Evolutionary conservation across 2,113 vertebrate genomes (phyloP), one percentile per base, ranked within the genome.

Genomic region (Formicarius rufipectus): DNA sequence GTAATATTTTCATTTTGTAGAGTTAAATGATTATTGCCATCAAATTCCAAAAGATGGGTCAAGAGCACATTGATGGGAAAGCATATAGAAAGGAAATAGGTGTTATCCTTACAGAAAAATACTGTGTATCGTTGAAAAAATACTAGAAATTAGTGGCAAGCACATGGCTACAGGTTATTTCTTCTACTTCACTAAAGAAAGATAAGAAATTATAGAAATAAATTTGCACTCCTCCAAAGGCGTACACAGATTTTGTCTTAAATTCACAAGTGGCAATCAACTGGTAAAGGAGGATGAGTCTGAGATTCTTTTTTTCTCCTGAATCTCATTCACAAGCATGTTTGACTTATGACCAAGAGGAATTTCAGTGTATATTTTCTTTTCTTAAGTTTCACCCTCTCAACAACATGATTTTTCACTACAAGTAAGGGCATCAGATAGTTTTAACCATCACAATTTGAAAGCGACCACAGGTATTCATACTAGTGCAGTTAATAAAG

Each of bases 241-340:
- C 78, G 4, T 31, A 45, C 14, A 49, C 3, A n/a, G 5, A 12
- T 87, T 67, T 75, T 45, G 7, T 42, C 40, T 76, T 60, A 73
- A 68, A 50, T 66, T 73, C 1, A 0, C 50, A 33, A 71, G 10
- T 0, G 0, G 18, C n/a, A 74, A 56, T 83, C 35, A 86, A 24
- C 27, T 81, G 59, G 14, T 50, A 67, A 75, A 63, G 42, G 10
- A 73, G 4, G 35, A 52, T 24, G 33, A 77, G 17, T 50, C 11
- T 89, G 23, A 63, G 44, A 74, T 85, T 67, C 63, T 66, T 5
- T 35, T 93, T 80, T 52, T n/a, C 45, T 39, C 47, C 30, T 77
- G 42, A 53, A 59, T 85, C 42, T 83, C 27, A 12, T 40, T n/a
- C 33, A 58, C 66, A 55, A 60, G 37, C 1, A 3, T 47, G 39